Evolutionary conservation across 2,888 invertebrate species (phyloP), one percentile per base, ranked within the genome.

Genomic region (Limenitis camilla): DNA sequence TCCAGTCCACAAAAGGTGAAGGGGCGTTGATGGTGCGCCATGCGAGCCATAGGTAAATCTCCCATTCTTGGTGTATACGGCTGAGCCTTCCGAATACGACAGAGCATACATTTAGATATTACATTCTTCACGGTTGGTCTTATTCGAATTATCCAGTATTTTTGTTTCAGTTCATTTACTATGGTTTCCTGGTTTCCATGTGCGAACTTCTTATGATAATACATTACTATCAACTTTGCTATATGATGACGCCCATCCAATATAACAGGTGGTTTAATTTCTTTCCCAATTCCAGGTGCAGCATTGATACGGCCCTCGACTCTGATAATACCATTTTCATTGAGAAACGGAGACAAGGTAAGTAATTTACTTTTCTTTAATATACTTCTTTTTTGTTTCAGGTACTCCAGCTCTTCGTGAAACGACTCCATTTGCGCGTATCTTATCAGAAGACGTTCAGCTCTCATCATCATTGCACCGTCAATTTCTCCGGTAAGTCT

Each of bases 31-130:
- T 32, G 39, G 1, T 48, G 62, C 0, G 61, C 60, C 44, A 66
- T 2, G 0, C 65, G 44, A 0, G 59, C 60, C 4, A 27, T 39
- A 33, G 64, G 65, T 52, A 66, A 53, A 44, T 65, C 63, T 10
- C 61, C 62, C 58, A 63, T 60, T 33, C 59, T 36, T 0, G 63
- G 64, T 11, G 52, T 40, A 4, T 38, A 9, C 6, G 63, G 64
- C 6, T 48, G 48, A 3, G 27, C 5, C 27, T 54, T 61, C 1
- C 55, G 35, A 19, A 63, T 52, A 7, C 58, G 49, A 31, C 61
- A 64, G 0, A 61, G 4, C 54, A 62, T 56, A 11, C 65, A 65
- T 10, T 38, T 47, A 0, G 57, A 58, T 1, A 35, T 59, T 2
- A 64, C 58, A 28, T 8, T 27, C 30, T 59, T 59, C 0, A 64